Evolutionary conservation across 2,888 invertebrate species (phyloP).

Genomic region (Monoplex corrugatus): DNA sequence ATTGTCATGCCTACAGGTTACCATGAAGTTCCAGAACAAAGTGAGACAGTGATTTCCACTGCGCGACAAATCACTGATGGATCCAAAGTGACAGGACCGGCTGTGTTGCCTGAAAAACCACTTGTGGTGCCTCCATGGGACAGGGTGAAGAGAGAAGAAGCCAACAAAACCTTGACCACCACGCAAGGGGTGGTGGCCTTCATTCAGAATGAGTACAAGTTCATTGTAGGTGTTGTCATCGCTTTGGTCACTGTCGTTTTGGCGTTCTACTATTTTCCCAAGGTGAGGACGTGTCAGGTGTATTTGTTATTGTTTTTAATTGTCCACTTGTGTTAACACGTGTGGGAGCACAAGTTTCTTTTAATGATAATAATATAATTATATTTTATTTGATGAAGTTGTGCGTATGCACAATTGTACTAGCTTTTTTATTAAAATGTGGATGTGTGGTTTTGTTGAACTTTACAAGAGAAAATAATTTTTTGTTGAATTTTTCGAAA

Average conservation of each 20-base stretch:
- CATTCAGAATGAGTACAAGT: conserved; percentile 66
- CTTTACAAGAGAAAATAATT: no score
- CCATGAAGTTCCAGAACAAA: conserved; percentile 78
- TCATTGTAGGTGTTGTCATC: conserved; percentile 68
- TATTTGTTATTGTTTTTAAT: no score
- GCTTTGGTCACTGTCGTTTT: conserved; percentile 66
- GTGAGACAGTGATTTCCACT: conserved; percentile 68
- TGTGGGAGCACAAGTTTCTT: no score
- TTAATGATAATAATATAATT: no score
- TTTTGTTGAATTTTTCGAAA: no score
- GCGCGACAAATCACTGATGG: conserved; percentile 72
- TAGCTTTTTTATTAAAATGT: no score
- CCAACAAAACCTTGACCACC: conserved; percentile 39
- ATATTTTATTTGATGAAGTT: no score
- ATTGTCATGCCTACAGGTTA: conserved; percentile 67
- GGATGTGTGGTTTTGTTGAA: no score
- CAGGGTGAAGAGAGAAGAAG: conserved; percentile 45
- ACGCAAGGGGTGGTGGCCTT: conserved; percentile 50
- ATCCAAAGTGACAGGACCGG: conserved; percentile 41
- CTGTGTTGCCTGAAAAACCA: conserved; percentile 34
- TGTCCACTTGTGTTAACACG: no score
- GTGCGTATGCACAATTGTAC: no score
- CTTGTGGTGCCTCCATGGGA: conserved; percentile 48
- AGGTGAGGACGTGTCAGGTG: no score
- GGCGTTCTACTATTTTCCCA: conserved; percentile 69